Evolutionary conservation across 2,113 vertebrate species (phyloP).

Genomic region (Aegithalos caudatus): DNA sequence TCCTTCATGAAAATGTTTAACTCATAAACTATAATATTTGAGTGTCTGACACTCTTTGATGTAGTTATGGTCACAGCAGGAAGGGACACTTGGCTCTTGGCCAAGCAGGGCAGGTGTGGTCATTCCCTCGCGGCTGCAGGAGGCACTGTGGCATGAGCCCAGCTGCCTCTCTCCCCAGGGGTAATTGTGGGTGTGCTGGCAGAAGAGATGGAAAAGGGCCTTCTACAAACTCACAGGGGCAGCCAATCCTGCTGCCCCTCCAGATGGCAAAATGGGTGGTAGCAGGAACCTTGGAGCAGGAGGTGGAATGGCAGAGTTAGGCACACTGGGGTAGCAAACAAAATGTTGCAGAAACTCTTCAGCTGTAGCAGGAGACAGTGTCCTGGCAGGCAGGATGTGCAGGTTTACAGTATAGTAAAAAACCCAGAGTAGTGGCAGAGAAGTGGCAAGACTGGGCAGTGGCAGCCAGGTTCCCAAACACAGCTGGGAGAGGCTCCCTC

Average conservation of each 20-base stretch:
- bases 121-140: background rate
- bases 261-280: rapidly evolving
- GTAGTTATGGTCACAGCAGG: background rate
- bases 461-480: rapidly evolving
- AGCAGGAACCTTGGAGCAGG: no score
- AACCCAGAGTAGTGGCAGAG: background rate
- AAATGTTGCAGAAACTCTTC: background rate
- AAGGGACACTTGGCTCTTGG: background rate
- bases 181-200: background rate
- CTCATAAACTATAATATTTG: background rate
- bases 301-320: background rate
- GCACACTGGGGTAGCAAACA: rapidly evolving
- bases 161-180: background rate
- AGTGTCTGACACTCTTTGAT: background rate
- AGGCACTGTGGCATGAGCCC: rapidly evolving
- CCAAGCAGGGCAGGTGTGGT: background rate
- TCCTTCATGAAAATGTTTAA: background rate
- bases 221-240: background rate
- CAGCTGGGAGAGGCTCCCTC: background rate
- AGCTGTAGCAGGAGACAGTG: no score
- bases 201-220: no score
- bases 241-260: no score
- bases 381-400: no score
- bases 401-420: background rate
- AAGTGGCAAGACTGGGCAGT: background rate